Percentiles rank a stretch among this genome's conserved stretches.
Conservation (phyloP, 1,140 invertebrate genomes). For the Drosophila murphyi region DNA sequence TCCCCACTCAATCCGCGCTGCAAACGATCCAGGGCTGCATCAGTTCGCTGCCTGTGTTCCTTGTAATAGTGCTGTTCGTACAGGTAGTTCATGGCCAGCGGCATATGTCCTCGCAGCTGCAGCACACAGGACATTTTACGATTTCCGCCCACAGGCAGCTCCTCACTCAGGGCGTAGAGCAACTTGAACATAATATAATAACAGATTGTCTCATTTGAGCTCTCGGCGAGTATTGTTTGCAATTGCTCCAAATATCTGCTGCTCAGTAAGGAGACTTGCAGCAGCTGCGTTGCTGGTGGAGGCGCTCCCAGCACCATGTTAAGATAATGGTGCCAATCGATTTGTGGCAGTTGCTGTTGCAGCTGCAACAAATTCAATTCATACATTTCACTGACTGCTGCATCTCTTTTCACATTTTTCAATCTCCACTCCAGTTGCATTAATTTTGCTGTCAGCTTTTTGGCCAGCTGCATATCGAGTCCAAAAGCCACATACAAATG, state of each 20-base stretch:
- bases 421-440: constrained; percentile 52
- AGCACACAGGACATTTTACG: constrained; percentile 38
- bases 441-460: constrained; percentile 38
- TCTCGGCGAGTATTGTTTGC: constrained; percentile 30
- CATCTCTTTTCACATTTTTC: constrained; percentile 31
- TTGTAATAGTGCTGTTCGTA: constrained; percentile 55
- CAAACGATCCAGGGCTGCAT: constrained; percentile 34
- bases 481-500: constrained; percentile 60
- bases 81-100: constrained; percentile 56
- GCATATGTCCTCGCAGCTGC: constrained; percentile 58
- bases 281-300: constrained; percentile 23
- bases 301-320: constrained; percentile 6
- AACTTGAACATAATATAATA: constrained; percentile 72
- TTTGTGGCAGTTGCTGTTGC: constrained; percentile 39
- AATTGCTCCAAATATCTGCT: constrained; percentile 46
- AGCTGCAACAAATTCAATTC: constrained; percentile 44
- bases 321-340: constrained; percentile 62
- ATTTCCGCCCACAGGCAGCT: constrained; percentile 42
- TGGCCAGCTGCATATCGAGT: constrained; percentile 33
- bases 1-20: constrained; percentile 26
- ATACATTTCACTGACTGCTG: constrained; percentile 1
- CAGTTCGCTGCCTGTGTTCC: constrained; percentile 21
- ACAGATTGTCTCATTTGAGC: constrained; percentile 61
- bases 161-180: constrained; percentile 45
- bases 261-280: constrained; percentile 46